Evolutionary conservation across 64 coral and sea anemone species (phyloP), one percentile per base, ranked within the genome.

Genomic region (Acropora yongei): DNA sequence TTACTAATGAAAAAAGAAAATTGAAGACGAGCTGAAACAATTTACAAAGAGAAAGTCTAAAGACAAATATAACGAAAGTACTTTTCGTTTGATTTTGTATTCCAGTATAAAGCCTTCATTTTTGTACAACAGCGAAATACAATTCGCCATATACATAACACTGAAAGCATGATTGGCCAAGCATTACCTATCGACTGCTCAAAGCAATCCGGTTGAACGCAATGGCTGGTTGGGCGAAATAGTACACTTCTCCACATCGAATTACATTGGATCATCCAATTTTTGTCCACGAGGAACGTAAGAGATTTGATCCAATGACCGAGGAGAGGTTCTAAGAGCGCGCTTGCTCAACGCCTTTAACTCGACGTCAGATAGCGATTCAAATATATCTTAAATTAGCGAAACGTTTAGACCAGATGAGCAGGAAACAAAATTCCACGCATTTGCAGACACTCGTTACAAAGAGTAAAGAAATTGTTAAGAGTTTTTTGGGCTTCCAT

Each of bases 51-150:
- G 17, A 7, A 80, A 39, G 8, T 10, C 3, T 57, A 11, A 57
- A 71, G 3, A 12, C 16, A 3, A 63, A 12, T 7, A 7, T 55
- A 63, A 71, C 68, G 18, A 20, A 20, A 71, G 1, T 2, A 3
- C 18, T 71, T 19, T 14, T 20, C 20, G 18, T 3, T 20, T 71
- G 1, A 20, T 71, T 13, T 71, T 71, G 68, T 13, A 44, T 12
- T 44, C 2, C 44, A 45, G 30, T 82, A 58, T 82, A 58, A 82
- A 66, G 41, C 80, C 40, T 67, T 44, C 1, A 43, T 60, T 20
- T 65, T 44, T 69, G 16, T 12, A 84, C 60, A 84, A 65, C 4
- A 82, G 55, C 80, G 57, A 82, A 82, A 82, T 44, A 82, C 43
- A 43, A 6, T 48, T 69, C 41, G 81, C 60, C 66, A 68, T 84